Evolutionary conservation across 2,888 invertebrate genomes (phyloP).

Genomic region (Tanypteryx hageni): DNA sequence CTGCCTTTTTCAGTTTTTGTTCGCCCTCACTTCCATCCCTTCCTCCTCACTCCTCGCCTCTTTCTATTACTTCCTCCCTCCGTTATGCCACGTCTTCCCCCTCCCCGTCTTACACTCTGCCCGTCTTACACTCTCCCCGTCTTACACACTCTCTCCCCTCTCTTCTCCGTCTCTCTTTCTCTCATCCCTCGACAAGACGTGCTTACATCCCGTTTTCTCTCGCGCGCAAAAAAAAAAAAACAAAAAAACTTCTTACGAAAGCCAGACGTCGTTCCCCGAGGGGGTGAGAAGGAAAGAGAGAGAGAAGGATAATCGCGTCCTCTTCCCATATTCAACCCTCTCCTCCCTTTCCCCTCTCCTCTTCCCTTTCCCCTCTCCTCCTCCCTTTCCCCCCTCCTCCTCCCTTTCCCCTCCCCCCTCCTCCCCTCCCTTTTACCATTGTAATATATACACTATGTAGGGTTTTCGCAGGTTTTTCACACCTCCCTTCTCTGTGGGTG

Average conservation of each 20-base stretch:
- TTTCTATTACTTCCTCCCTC: background rate
- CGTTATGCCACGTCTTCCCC: background rate
- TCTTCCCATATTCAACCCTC: background rate
- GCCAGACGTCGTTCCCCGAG: slow-evolving; percentile 7
- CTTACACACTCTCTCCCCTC: too few relatives aligned
- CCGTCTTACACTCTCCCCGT: background rate
- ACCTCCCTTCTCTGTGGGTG: too few relatives aligned
- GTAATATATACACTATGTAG: too few relatives aligned
- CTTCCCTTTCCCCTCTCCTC: background rate
- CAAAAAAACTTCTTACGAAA: background rate
- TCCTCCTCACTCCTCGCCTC: background rate
- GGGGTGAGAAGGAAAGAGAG: background rate
- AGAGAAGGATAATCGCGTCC: background rate
- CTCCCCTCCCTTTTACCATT: too few relatives aligned
- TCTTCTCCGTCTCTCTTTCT: slow-evolving; percentile 17
- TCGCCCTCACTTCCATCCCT: background rate
- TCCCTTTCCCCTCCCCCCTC: too few relatives aligned
- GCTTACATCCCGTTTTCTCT: slow-evolving; percentile 1
- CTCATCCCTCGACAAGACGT: background rate
- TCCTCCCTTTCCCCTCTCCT: background rate
- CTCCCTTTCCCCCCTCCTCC: background rate
- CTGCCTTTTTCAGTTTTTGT: background rate
- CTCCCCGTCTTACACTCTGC: background rate
- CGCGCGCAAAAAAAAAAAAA: background rate
- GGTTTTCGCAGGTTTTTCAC: too few relatives aligned